Conservation (phyloP, 2,888 invertebrate genomes). For the Drosophila rellima region DNA sequence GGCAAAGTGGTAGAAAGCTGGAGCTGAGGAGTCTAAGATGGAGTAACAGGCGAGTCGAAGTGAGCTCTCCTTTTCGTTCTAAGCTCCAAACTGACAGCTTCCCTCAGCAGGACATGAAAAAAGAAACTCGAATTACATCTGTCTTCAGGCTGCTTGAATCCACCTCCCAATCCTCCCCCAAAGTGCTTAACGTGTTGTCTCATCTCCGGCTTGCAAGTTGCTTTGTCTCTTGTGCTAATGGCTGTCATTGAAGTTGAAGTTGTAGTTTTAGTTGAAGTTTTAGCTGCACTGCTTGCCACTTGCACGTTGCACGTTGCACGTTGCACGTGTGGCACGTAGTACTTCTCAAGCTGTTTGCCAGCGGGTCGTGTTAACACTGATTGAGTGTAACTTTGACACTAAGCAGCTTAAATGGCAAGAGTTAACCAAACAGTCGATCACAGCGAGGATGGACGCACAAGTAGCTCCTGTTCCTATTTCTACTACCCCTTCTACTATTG, state of each 20-base stretch:
- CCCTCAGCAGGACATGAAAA: slow-evolving; percentile 1
- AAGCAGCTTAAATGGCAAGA: slow-evolving; percentile 52
- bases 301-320: slow-evolving; percentile 20
- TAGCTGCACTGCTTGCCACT: slow-evolving; percentile 18
- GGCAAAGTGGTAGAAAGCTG: too few relatives aligned
- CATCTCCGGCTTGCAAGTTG: slow-evolving; percentile 25
- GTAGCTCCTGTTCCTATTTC: background rate
- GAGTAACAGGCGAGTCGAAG: background rate
- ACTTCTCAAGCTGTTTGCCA: slow-evolving; percentile 45
- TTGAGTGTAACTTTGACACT: slow-evolving; percentile 71
- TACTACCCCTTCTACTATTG: background rate
- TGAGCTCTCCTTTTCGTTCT: slow-evolving; percentile 48
- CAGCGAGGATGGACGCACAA: background rate
- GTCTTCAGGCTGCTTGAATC: background rate
- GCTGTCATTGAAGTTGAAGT: background rate
- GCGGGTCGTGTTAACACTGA: slow-evolving; percentile 61
- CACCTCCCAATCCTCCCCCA: background rate
- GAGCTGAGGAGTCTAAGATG: background rate
- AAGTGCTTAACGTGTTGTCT: slow-evolving; percentile 1
- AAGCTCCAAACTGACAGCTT: slow-evolving; percentile 38
- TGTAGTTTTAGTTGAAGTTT: slow-evolving; percentile 52
- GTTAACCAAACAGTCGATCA: slow-evolving; percentile 13
- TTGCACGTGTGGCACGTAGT: slow-evolving; percentile 40
- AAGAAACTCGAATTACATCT: slow-evolving; percentile 4
- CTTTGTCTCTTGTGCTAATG: slow-evolving; percentile 52